Evolutionary conservation across 64 coral and sea anemone species (phyloP).

Genomic region (Montipora cactus): DNA sequence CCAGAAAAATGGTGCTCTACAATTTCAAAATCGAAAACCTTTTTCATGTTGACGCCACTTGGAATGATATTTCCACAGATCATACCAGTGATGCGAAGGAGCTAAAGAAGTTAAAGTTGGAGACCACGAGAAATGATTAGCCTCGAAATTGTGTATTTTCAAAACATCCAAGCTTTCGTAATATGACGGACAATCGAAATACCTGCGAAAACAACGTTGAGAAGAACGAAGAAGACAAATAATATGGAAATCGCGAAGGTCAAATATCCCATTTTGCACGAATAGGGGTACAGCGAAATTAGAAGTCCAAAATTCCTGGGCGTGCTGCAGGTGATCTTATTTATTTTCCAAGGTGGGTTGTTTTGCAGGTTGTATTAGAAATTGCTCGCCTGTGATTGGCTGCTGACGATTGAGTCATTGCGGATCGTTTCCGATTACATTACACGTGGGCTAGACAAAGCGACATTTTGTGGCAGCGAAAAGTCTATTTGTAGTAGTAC

Average conservation of each 20-base stretch:
- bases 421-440: constrained; percentile 1
- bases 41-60: constrained; percentile 9
- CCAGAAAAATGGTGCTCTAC: not conserved
- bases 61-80: constrained; percentile 52
- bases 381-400: not conserved
- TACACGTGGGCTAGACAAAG: not conserved
- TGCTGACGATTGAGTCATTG: constrained; percentile 7
- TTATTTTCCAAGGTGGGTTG: not conserved
- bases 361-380: not conserved
- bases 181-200: not conserved
- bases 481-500: not conserved
- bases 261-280: not conserved
- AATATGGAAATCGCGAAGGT: not conserved
- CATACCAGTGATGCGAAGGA: constrained; percentile 35
- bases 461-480: not conserved
- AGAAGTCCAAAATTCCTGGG: not conserved
- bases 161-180: not conserved
- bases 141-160: not conserved
- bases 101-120: not conserved
- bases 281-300: not conserved
- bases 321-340: constrained; percentile 7
- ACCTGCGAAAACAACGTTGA: constrained; percentile 37
- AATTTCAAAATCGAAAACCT: not conserved
- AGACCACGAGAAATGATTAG: not conserved
- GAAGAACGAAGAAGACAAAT: constrained; percentile 8